Evolutionary conservation across 2,113 vertebrate species (phyloP).

Genomic region (Puma concolor): DNA sequence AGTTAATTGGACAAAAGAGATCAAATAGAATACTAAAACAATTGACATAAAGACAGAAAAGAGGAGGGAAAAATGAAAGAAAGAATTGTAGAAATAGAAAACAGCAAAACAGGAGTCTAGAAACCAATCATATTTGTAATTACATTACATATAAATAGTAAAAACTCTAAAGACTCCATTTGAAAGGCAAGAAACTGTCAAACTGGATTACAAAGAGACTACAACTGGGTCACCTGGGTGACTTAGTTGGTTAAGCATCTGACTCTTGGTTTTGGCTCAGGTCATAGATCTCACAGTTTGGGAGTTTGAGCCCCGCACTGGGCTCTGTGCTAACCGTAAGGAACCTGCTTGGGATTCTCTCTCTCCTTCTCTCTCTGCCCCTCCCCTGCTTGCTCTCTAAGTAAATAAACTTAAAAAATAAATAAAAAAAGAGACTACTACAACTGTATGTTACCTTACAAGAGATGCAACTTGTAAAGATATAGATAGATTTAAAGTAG

Average conservation of each 20-base stretch:
- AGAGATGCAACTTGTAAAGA: not conserved
- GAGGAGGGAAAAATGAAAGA: not conserved
- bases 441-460: not conserved
- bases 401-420: too few relatives aligned
- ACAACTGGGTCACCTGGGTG: not conserved
- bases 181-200: not conserved
- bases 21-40: not conserved
- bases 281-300: too few relatives aligned
- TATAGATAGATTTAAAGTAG: not conserved
- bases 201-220: not conserved
- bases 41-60: not conserved
- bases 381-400: too few relatives aligned
- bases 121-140: not conserved
- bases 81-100: not conserved
- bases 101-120: not conserved
- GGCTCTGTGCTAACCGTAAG: too few relatives aligned
- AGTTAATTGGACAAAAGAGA: not conserved
- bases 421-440: not conserved
- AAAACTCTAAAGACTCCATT: not conserved
- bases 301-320: too few relatives aligned
- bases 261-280: too few relatives aligned
- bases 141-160: not conserved
- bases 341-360: too few relatives aligned
- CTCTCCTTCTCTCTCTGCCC: too few relatives aligned
- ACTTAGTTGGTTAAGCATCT: too few relatives aligned